phyloP scores from a whole-genome alignment of 2,113 vertebrate species.

The Urocitellus parryii region DNA sequence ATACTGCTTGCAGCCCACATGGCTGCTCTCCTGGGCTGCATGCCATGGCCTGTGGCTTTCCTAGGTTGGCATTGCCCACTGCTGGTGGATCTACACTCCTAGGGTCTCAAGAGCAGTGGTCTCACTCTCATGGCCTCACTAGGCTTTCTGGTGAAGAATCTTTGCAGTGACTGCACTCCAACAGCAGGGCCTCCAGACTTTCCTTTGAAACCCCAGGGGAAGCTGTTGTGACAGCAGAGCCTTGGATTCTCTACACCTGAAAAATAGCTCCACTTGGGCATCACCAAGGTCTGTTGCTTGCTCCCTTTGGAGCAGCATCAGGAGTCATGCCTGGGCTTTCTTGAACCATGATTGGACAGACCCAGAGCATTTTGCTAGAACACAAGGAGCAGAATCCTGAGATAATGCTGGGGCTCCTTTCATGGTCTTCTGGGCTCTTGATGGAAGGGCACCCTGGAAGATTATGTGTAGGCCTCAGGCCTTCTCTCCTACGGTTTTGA shows the following conservation, averaged over 20 bases:
- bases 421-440: neutral
- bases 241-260: neutral
- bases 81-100: neutral
- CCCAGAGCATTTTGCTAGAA: too few relatives aligned
- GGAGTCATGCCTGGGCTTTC: neutral
- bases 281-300: neutral
- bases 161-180: neutral
- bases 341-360: neutral
- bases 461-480: neutral
- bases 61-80: neutral
- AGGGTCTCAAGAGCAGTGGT: neutral
- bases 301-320: neutral
- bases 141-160: neutral
- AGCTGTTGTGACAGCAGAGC: too few relatives aligned
- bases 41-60: neutral
- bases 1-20: neutral
- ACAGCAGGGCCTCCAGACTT: neutral
- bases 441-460: neutral
- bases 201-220: neutral
- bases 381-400: neutral
- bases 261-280: neutral
- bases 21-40: neutral
- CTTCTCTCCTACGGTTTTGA: neutral
- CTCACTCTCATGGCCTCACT: neutral
- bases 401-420: neutral